Conservation (phyloP, 2,888 invertebrate genomes). For the Sussaba pulchella region DNA sequence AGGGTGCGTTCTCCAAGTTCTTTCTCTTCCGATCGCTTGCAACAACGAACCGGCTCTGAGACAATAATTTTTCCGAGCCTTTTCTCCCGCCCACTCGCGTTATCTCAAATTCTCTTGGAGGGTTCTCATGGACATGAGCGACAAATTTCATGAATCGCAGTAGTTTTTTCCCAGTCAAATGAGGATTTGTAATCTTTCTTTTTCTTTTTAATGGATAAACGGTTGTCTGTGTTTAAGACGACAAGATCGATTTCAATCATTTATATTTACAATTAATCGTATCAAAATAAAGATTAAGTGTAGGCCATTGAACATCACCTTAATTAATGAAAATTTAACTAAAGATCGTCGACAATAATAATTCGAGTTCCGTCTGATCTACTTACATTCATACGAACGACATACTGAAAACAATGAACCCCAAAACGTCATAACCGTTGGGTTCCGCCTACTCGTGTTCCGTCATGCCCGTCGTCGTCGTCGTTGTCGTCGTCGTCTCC, state of each 20-base stretch:
- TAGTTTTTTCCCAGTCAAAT: no score
- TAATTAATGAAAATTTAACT: no score
- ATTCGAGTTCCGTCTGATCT: not conserved
- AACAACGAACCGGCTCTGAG: conserved; percentile 28
- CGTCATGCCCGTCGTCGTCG: conserved; percentile 37
- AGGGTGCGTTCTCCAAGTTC: conserved; percentile 58
- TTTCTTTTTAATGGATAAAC: no score
- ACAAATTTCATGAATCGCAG: no score
- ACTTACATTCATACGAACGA: not conserved
- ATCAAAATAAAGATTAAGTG: no score
- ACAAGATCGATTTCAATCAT: no score
- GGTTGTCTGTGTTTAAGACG: no score
- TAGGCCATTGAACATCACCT: no score
- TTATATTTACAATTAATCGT: no score
- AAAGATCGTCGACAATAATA: no score
- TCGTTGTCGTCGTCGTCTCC: conserved; percentile 41
- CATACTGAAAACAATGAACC: conserved; percentile 29
- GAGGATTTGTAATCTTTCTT: no score
- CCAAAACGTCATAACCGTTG: conserved; percentile 52
- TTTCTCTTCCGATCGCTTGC: conserved; percentile 51
- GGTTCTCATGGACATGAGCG: conserved; percentile 47
- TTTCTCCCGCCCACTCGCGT: conserved; percentile 3
- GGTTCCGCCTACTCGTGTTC: conserved; percentile 47
- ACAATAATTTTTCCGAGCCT: conserved; percentile 49
- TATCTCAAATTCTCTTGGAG: conserved; percentile 35